Evolutionary conservation across 2,113 vertebrate species (phyloP), one percentile per base, ranked within the genome.

Genomic region (Vimba vimba): DNA sequence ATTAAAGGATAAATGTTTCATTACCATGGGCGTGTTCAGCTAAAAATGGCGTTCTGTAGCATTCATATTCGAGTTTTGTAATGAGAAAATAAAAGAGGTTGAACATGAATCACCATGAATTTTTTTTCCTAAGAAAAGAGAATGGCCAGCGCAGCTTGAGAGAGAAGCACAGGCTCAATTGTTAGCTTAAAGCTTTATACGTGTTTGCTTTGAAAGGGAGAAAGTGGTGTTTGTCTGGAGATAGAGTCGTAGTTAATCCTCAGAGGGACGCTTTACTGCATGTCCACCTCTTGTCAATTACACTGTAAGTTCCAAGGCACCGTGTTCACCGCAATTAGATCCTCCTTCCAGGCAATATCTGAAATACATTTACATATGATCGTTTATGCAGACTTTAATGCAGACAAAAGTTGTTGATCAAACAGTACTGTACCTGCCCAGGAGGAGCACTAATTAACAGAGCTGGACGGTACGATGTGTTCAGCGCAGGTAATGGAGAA

Each of bases 1-100:
- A 91, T 92, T 88, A 90, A 82, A 76, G 19, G 86, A 77, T 86
- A 86, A 91, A 88, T 92, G 87, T 92, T 93, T 91, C 82, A 92
- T 81, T 79, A 66, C 50, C 87, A 47, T 25, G 27, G 64, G 74
- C 73, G 36, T 80, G 68, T 62, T 52, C 77, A 82, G 64, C 71
- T 79, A 81, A 83, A 82, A 83, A 73, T 75, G 76, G 45, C 39
- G 57, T 66, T 77, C 81, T 64, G 64, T 81, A 59, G 85, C 82
- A 9, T 86, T 81, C 75, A 33, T 69, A 30, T 80, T 64, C 12
- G 27, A 4, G 30, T 9, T 64, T 17, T 64, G 17, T 85, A 79
- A 86, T 86, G 19, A 71, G 69, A 36, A 33, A 52, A 60, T 59
- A 57, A 36, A 33, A 13, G 43, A 79, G 66, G 17, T 79, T 83